Evolutionary conservation across 2,113 vertebrate species (phyloP).

Genomic region (Elachura formosa): DNA sequence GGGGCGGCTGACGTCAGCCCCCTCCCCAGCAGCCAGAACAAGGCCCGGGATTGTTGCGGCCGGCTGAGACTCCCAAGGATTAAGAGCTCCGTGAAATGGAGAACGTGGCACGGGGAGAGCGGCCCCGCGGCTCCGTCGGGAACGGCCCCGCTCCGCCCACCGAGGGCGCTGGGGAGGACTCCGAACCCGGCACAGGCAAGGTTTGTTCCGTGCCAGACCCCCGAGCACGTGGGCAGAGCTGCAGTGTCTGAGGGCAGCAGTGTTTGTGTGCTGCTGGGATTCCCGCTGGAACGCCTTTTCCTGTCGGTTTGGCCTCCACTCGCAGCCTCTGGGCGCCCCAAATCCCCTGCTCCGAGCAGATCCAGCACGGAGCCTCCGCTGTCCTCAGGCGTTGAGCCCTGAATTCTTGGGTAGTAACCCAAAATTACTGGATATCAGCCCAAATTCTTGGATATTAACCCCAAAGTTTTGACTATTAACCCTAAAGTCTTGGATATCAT

Average conservation of each 20-base stretch:
- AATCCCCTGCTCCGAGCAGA: not conserved
- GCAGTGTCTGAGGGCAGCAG: not conserved
- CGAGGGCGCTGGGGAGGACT: not conserved
- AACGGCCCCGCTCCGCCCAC: not conserved
- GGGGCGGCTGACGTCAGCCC: not conserved
- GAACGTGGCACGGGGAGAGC: not conserved
- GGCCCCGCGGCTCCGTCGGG: not conserved
- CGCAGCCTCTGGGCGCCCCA: not conserved
- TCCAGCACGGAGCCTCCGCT: not conserved
- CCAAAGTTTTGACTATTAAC: not conserved
- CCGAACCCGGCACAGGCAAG: accelerated
- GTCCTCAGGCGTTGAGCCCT: no score
- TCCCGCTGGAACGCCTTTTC: not conserved
- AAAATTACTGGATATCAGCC: not conserved
- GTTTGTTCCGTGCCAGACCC: not conserved
- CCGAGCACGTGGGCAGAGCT: not conserved
- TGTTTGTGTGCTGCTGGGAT: accelerated
- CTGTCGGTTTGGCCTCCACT: accelerated
- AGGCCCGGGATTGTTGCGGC: not conserved
- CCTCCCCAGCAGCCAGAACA: not conserved
- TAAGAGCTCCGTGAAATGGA: not conserved
- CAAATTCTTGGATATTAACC: not conserved
- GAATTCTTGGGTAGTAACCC: not conserved
- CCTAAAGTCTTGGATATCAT: not conserved
- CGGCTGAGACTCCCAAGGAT: not conserved